A percentile compares a stretch with the other conserved stretches of the same genome.
Conservation (phyloP, 2,888 invertebrate genomes). For the Drosophila testacea region DNA sequence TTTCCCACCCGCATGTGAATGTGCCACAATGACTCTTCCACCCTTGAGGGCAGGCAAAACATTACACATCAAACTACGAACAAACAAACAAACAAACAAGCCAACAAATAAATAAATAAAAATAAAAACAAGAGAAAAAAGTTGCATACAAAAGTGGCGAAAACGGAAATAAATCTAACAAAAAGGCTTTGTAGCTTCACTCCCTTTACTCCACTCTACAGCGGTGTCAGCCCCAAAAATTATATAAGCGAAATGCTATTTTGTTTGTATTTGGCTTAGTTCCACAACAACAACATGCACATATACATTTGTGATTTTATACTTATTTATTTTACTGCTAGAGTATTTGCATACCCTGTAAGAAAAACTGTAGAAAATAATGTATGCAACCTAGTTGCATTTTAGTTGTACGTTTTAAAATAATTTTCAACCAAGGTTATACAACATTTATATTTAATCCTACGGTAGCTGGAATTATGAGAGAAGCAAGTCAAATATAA, state of each 20-base stretch:
- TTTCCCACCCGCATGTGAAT: conserved; percentile 36
- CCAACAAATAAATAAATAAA: conserved; percentile 35
- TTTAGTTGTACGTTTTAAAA: too few relatives aligned
- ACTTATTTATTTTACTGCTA: conserved; percentile 4
- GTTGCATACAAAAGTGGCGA: conserved; percentile 69
- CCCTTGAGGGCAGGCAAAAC: conserved; percentile 23
- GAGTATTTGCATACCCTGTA: conserved; percentile 12
- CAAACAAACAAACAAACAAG: conserved; percentile 47
- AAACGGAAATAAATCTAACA: conserved; percentile 78
- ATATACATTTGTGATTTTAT: conserved; percentile 10
- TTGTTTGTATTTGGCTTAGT: conserved; percentile 63
- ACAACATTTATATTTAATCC: too few relatives aligned
- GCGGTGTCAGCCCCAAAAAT: conserved; percentile 41
- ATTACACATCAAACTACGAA: conserved; percentile 57
- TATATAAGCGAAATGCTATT: conserved; percentile 50
- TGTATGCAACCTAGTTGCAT: background rate
- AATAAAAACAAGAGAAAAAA: conserved; percentile 36
- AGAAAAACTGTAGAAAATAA: background rate
- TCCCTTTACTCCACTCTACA: background rate
- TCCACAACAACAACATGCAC: conserved; percentile 34
- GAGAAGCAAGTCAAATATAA: too few relatives aligned
- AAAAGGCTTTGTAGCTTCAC: conserved; percentile 68
- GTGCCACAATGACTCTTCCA: conserved; percentile 20
- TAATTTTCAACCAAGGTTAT: background rate
- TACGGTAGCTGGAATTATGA: too few relatives aligned